phyloP scores from a whole-genome alignment of 2,113 vertebrate species.

The Misgurnus mizolepis region DNA sequence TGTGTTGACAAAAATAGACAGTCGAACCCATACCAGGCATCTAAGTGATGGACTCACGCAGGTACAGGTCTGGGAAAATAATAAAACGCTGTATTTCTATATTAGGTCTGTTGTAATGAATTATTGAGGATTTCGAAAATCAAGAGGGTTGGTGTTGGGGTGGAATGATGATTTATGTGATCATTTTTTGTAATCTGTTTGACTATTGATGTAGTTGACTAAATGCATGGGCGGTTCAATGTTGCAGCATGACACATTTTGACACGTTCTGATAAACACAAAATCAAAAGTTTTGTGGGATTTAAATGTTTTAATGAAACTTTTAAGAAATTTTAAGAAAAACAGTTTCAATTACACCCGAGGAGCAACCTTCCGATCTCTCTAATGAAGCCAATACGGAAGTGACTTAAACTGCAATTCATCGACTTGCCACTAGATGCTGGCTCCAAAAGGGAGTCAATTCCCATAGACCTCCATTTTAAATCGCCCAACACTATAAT shows the following conservation, averaged over 20 bases:
- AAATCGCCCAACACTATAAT: too few relatives aligned
- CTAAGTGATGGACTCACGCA: constrained; percentile 24
- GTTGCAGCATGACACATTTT: background rate
- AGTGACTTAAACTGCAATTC: too few relatives aligned
- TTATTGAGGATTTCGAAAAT: constrained; percentile 41
- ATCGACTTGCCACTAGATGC: too few relatives aligned
- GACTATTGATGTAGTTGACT: constrained; percentile 12
- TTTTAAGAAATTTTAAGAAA: background rate
- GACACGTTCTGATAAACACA: background rate
- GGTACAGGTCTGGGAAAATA: background rate
- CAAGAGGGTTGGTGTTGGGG: background rate
- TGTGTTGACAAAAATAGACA: constrained; percentile 35
- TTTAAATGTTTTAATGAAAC: background rate
- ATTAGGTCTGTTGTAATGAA: constrained; percentile 23
- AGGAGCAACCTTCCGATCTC: too few relatives aligned
- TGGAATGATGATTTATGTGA: constrained; percentile 32
- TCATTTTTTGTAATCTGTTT: background rate
- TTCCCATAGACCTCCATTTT: too few relatives aligned
- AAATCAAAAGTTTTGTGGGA: background rate
- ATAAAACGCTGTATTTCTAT: constrained; percentile 26
- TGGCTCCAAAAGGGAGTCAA: too few relatives aligned
- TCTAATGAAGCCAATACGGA: too few relatives aligned
- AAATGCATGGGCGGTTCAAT: background rate
- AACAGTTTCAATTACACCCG: too few relatives aligned
- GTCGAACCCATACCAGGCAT: constrained; percentile 31